A percentile compares a stretch with the other conserved stretches of the same genome.
Evolutionary conservation across 2,888 invertebrate species (phyloP).

Genomic region (Drosophila villosipedis): DNA sequence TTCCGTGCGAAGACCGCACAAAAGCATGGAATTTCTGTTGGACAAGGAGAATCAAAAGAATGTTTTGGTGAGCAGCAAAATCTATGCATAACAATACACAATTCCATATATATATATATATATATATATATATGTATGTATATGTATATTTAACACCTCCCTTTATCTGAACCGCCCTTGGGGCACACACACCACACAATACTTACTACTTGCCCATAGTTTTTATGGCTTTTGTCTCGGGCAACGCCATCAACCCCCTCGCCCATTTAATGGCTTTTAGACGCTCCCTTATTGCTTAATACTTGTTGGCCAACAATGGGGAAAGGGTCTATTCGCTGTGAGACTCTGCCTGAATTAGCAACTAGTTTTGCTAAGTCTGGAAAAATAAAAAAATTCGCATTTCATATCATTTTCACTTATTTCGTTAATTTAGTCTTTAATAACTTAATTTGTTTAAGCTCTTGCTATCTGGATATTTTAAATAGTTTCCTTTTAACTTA

Average conservation of each 20-base stretch:
- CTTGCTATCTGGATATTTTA: not conserved
- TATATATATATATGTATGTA: not conserved
- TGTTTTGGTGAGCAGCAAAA: slow-evolving; percentile 90
- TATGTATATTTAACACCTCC: not conserved
- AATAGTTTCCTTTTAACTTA: not conserved
- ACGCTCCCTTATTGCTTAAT: slow-evolving; percentile 38
- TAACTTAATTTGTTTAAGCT: not conserved
- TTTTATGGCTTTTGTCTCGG: slow-evolving; percentile 64
- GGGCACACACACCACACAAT: slow-evolving; percentile 5
- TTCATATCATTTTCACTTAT: not conserved
- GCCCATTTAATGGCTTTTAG: slow-evolving; percentile 13
- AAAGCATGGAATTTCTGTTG: slow-evolving; percentile 97
- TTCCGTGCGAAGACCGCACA: slow-evolving; percentile 88
- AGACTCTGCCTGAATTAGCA: not conserved
- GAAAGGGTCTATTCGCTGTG: slow-evolving; percentile 5
- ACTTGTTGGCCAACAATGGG: not conserved
- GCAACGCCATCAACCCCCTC: slow-evolving; percentile 45
- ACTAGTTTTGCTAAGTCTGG: not conserved
- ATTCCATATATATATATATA: not conserved
- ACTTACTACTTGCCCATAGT: slow-evolving; percentile 50
- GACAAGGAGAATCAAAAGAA: slow-evolving; percentile 96
- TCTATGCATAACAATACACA: slow-evolving; percentile 9
- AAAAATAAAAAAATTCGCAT: not conserved
- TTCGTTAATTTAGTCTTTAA: not conserved
- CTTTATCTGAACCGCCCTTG: slow-evolving; percentile 13